These are phyloP conservation scores for Tuberolachnus salignus DNA, from an alignment of 2,888 invertebrate species.

Conservation along the genomic window DNA sequence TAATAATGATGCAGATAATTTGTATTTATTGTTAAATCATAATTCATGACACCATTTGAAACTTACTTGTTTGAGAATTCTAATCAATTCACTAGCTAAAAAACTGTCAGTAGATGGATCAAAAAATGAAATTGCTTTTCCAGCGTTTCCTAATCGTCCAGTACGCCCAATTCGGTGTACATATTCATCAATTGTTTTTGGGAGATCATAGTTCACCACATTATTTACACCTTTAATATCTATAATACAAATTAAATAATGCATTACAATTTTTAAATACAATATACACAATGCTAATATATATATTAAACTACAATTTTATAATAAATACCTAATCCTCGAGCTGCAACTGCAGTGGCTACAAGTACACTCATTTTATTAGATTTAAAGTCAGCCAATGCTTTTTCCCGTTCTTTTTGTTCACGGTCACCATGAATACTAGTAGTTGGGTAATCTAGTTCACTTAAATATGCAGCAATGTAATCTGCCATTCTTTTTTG, in stretches of 20 bases:
- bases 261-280: background rate
- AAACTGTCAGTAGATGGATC: constrained; percentile 70
- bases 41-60: background rate
- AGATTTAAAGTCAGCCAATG: constrained; percentile 78
- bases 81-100: constrained; percentile 71
- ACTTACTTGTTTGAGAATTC: constrained; percentile 71
- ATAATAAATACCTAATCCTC: constrained; percentile 74
- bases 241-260: constrained; percentile 60
- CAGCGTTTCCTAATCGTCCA: constrained; percentile 88
- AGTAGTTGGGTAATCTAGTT: constrained; percentile 74
- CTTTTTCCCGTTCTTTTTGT: constrained; percentile 76
- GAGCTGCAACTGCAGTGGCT: constrained; percentile 92
- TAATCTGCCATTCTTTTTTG: constrained; percentile 90
- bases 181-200: constrained; percentile 88
- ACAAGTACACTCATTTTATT: constrained; percentile 82
- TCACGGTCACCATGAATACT: constrained; percentile 77
- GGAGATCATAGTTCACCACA: constrained; percentile 92
- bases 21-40: background rate
- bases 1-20: background rate
- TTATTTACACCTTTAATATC: constrained; percentile 86
- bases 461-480: constrained; percentile 80
- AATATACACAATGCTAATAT: background rate
- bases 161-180: constrained; percentile 95
- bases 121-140: constrained; percentile 85
- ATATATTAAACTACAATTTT: background rate